These are phyloP conservation scores for Gymnarchus niloticus DNA, from an alignment of 2,113 vertebrate genomes.

Conservation along the genomic window DNA sequence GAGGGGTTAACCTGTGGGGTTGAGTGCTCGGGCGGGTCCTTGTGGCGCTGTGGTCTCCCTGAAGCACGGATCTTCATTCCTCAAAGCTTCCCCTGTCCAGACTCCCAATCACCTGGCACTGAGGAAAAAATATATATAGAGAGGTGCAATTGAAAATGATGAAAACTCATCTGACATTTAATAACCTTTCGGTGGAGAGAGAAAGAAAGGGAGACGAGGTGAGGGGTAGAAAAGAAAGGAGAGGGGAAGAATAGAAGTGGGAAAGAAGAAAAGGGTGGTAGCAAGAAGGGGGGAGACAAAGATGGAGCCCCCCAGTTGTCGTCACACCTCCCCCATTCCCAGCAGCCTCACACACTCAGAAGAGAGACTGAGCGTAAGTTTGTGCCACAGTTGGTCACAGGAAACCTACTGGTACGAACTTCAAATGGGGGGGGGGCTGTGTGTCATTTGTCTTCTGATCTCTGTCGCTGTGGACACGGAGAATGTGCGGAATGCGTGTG, in stretches of 20 bases:
- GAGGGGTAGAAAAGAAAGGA: slow-evolving; percentile 47
- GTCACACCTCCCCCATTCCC: slow-evolving; percentile 43
- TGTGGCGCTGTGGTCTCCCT: not conserved
- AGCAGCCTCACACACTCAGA: not conserved
- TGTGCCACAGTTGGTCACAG: not conserved
- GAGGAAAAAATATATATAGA: not conserved
- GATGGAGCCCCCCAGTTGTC: slow-evolving; percentile 30
- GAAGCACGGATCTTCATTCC: not conserved
- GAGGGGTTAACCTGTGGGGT: not conserved
- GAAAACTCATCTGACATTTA: slow-evolving; percentile 76
- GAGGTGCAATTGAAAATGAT: slow-evolving; percentile 67
- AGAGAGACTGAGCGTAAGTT: not conserved
- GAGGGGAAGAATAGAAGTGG: slow-evolving; percentile 41
- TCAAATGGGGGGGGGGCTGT: not conserved
- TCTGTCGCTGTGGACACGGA: not conserved
- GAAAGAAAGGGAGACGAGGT: slow-evolving; percentile 36
- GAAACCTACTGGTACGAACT: not conserved
- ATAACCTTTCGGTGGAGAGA: slow-evolving; percentile 70
- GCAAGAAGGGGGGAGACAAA: slow-evolving; percentile 32
- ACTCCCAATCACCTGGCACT: slow-evolving; percentile 10
- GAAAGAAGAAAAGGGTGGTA: slow-evolving; percentile 41
- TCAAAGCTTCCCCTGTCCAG: slow-evolving; percentile 7
- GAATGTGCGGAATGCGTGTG: not conserved
- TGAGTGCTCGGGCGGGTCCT: not conserved
- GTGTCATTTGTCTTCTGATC: too few species aligned